Conservation (phyloP, 2,113 vertebrate genomes). For the Caranx ignobilis region DNA sequence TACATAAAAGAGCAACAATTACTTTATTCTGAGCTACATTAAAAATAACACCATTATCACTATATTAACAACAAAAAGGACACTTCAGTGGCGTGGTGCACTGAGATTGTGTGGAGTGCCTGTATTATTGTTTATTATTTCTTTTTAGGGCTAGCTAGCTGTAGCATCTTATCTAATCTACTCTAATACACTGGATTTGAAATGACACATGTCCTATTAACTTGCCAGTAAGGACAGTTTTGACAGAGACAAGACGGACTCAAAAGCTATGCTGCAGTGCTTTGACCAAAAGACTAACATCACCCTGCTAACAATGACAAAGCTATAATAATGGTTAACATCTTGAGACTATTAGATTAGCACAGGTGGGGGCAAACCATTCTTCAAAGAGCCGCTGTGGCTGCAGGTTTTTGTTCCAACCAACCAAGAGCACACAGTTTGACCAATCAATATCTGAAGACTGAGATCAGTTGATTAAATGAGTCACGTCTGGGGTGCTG, state of each 20-base stretch:
- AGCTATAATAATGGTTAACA: neutral
- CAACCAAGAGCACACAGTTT: too few relatives aligned
- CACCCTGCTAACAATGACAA: neutral
- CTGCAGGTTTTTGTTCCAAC: too few relatives aligned
- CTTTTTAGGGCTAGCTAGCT: neutral
- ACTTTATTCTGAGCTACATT: conserved; percentile 31
- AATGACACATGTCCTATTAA: neutral
- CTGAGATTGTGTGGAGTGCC: neutral
- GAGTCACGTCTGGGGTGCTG: too few relatives aligned
- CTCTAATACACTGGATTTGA: neutral
- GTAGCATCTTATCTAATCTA: neutral
- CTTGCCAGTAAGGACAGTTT: neutral
- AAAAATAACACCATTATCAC: conserved; percentile 10
- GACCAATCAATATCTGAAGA: too few relatives aligned
- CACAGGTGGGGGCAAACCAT: too few relatives aligned
- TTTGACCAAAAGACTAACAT: neutral
- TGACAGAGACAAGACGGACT: too few relatives aligned
- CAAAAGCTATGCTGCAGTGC: too few relatives aligned
- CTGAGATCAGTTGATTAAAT: too few relatives aligned
- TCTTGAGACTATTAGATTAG: neutral
- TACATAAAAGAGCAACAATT: conserved; percentile 40
- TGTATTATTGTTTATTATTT: neutral
- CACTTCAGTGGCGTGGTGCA: neutral
- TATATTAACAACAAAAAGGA: neutral
- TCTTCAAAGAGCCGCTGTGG: too few relatives aligned